These are phyloP conservation scores for Serinus canaria DNA, from an alignment of 2,113 vertebrate species.

Conservation along the genomic window DNA sequence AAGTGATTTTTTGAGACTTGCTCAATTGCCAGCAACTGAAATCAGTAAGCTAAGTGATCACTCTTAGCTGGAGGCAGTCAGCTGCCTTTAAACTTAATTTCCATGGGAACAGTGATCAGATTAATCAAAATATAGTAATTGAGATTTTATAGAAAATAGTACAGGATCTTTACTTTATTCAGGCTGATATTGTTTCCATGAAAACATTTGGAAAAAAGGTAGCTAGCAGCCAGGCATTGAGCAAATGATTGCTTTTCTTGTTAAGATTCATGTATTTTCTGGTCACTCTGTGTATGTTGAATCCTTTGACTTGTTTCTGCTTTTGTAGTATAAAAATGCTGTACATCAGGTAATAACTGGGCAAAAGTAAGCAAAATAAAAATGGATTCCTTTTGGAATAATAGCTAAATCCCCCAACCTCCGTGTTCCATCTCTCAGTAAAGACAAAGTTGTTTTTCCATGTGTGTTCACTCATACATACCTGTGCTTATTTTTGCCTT, in stretches of 20 bases:
- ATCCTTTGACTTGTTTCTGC: not conserved
- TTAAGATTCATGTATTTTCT: not conserved
- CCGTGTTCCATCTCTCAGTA: not conserved
- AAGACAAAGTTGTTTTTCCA: not conserved
- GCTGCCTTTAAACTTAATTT: slow-evolving; percentile 58
- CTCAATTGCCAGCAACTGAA: slow-evolving; percentile 14
- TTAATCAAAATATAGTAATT: slow-evolving; percentile 57
- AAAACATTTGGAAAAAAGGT: not conserved
- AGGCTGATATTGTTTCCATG: slow-evolving; percentile 4
- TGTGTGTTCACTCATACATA: not conserved
- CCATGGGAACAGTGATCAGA: slow-evolving; percentile 50
- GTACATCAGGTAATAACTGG: not conserved
- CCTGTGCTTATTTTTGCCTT: not conserved
- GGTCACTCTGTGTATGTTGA: not conserved
- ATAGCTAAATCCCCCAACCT: not conserved
- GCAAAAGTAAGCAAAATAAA: not conserved
- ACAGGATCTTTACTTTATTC: not conserved
- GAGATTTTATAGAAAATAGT: slow-evolving; percentile 42
- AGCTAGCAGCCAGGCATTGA: not conserved
- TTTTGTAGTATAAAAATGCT: not conserved
- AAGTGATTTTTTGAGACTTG: not conserved
- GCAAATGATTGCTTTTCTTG: not conserved
- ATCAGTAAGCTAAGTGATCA: not conserved
- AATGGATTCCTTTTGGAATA: not conserved
- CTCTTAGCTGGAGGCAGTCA: slow-evolving; percentile 53